A percentile compares a stretch with the other conserved stretches of the same genome.
These are phyloP conservation scores for Ochotona curzoniae DNA, from an alignment of 2,113 vertebrate species.

Conservation along the genomic window DNA sequence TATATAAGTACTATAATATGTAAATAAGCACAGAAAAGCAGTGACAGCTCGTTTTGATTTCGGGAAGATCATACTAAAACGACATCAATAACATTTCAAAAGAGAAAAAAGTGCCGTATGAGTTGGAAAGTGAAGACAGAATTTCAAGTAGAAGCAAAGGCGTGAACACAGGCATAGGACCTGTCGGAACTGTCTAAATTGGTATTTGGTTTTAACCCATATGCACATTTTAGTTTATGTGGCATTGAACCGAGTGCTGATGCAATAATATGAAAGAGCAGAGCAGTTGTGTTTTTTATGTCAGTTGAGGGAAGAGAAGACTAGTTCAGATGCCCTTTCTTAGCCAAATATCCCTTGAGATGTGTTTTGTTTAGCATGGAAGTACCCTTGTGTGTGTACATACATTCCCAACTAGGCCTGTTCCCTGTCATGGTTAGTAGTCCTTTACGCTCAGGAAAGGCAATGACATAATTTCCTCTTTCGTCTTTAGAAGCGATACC, in stretches of 20 bases:
- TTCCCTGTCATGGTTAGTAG: not conserved
- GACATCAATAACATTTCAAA: not conserved
- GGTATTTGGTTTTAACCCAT: conserved; percentile 4
- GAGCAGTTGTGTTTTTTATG: conserved; percentile 11
- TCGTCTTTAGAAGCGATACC: not conserved
- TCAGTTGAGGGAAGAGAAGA: not conserved
- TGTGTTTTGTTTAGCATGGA: not conserved
- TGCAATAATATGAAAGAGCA: conserved; percentile 1
- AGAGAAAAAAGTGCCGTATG: not conserved
- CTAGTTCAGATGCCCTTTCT: conserved; percentile 27
- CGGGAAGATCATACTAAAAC: conserved; percentile 14
- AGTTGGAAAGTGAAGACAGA: not conserved
- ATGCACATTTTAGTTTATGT: not conserved
- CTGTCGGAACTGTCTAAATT: not conserved
- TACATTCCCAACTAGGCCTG: not conserved
- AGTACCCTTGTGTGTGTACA: not conserved
- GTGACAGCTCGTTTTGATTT: conserved; percentile 47
- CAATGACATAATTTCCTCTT: not conserved
- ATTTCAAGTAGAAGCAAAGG: conserved; percentile 29
- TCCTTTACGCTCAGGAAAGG: not conserved
- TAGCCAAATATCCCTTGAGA: not conserved
- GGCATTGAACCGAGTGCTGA: conserved; percentile 34
- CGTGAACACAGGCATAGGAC: not conserved
- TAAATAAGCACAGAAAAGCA: conserved; percentile 1
- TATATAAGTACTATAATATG: not conserved